A percentile compares a stretch with the other conserved stretches of the same genome.
phyloP scores from a whole-genome alignment of 1,140 invertebrate genomes.

The Lutraria rhynchaena region DNA sequence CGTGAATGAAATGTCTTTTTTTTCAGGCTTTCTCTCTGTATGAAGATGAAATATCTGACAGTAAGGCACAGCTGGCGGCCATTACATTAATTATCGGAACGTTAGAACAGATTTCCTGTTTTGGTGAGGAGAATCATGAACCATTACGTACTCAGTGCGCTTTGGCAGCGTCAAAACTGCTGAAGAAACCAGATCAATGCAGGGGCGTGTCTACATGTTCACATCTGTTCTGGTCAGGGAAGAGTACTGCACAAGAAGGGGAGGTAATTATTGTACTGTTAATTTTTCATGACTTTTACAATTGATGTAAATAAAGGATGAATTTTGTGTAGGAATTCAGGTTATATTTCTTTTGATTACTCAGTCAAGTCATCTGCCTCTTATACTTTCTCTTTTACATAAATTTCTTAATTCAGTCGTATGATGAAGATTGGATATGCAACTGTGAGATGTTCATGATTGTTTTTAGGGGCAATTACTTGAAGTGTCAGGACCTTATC shows the following conservation, averaged over 20 bases:
- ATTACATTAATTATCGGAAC: constrained; percentile 98
- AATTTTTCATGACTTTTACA: too few species aligned
- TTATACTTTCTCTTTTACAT: too few species aligned
- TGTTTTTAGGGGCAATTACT: too few species aligned
- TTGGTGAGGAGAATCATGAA: constrained; percentile 98
- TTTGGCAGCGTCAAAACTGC: constrained; percentile 95
- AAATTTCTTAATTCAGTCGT: too few species aligned
- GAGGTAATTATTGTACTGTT: constrained; percentile 86
- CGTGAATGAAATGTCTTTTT: too few species aligned
- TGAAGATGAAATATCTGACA: constrained; percentile 99
- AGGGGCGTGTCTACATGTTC: constrained; percentile 94
- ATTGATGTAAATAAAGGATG: too few species aligned
- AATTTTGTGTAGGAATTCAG: too few species aligned
- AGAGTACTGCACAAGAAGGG: constrained; percentile 86
- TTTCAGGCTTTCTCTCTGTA: constrained; percentile 95
- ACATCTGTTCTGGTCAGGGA: constrained; percentile 98
- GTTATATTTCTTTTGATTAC: too few species aligned
- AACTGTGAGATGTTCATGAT: too few species aligned
- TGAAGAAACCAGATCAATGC: constrained; percentile 99
- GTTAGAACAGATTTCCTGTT: constrained; percentile 93
- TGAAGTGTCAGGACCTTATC: too few species aligned
- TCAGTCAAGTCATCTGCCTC: too few species aligned
- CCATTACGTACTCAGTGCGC: constrained; percentile 97
- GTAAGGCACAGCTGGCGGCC: constrained; percentile 97
- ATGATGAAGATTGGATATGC: too few species aligned